Base-by-base conservation (phyloP, 1,140 invertebrate genomes). In the Drosophila prosaltans region DNA sequence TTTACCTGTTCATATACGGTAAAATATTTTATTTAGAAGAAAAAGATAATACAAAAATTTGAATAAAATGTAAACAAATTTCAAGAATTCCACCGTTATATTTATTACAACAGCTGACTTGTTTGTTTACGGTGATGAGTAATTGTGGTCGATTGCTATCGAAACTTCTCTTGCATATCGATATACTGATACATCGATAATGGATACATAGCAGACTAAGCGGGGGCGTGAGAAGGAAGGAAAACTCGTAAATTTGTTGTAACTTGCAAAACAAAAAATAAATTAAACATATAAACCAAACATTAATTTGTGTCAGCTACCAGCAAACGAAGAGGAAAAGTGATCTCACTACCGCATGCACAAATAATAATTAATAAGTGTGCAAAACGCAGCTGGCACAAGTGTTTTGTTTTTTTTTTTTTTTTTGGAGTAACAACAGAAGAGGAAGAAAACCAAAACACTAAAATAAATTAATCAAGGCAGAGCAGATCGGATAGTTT, bases 381-480 rank as follows among this genome's bases (percentile, higher is more conserved):
- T 26, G 21, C 16, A 51, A 51, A 16, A 7, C 28, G 65, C 69
- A 65, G 69, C 62, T 55, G 63, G 30, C 48, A 54, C 63, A 65
- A 65, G 41, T 70, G 71, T 45, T 45, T 45, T 45, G 10, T 21
- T 26, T 51, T 51, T 59, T 51, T 77, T 76, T 21, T 26, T 51
- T 51, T 59, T 51, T 77, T 76, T 76, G 74, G 67, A 78, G 73
- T 65, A 61, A 54, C 28, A 43, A 45, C 21, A 26, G 45, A 10
- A 26, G 45, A 26, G 4, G 45, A 51, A 51, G 45, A 51, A 51
- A 24, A 26, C 21, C 45, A 51, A 51, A 51, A 51, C 43, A 68
- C 65, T 41, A 75, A 77, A 77, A 75, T 75, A 70, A 75, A 65
- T 55, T 65, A n/a, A 30, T 67, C 61, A 72, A 43, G 64, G 68